Evolutionary conservation across 2,888 invertebrate genomes (phyloP).

Genomic region (Drosophila meridionalis): DNA sequence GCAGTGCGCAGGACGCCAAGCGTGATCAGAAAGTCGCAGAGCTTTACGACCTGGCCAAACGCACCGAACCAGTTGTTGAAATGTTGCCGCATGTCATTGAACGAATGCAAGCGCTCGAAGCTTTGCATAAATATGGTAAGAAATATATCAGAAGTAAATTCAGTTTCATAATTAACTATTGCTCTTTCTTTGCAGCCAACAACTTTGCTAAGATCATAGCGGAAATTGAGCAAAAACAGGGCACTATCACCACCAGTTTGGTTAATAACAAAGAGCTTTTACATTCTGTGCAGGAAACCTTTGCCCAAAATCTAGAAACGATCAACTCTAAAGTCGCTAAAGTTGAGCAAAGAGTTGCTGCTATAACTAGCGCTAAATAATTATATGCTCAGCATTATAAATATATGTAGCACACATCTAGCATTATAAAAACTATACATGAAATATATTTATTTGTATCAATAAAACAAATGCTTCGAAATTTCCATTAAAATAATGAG

Average conservation of each 20-base stretch:
- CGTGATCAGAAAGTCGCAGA: constrained; percentile 89
- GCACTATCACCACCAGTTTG: constrained; percentile 89
- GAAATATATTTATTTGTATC: constrained; percentile 42
- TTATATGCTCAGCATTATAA: neutral
- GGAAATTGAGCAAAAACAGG: constrained; percentile 92
- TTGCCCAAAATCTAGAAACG: constrained; percentile 91
- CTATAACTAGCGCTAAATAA: constrained; percentile 80
- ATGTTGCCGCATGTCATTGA: constrained; percentile 92
- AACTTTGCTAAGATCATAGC: constrained; percentile 94
- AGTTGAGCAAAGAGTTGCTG: constrained; percentile 90
- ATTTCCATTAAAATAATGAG: constrained; percentile 1
- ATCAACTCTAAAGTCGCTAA: constrained; percentile 91
- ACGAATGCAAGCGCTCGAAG: constrained; percentile 93
- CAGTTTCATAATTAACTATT: neutral
- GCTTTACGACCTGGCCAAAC: constrained; percentile 94
- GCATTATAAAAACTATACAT: constrained; percentile 18
- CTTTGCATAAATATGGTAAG: constrained; percentile 95
- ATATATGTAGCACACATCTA: constrained; percentile 26
- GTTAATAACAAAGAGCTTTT: constrained; percentile 92
- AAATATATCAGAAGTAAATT: too few species aligned
- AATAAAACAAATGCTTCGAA: constrained; percentile 40
- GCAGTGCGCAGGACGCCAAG: constrained; percentile 87
- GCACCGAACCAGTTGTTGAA: constrained; percentile 92
- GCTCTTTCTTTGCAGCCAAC: constrained; percentile 87
- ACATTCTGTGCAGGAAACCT: constrained; percentile 92